Evolutionary conservation across 1,140 invertebrate genomes (phyloP).

Genomic region (Drosophila teissieri): DNA sequence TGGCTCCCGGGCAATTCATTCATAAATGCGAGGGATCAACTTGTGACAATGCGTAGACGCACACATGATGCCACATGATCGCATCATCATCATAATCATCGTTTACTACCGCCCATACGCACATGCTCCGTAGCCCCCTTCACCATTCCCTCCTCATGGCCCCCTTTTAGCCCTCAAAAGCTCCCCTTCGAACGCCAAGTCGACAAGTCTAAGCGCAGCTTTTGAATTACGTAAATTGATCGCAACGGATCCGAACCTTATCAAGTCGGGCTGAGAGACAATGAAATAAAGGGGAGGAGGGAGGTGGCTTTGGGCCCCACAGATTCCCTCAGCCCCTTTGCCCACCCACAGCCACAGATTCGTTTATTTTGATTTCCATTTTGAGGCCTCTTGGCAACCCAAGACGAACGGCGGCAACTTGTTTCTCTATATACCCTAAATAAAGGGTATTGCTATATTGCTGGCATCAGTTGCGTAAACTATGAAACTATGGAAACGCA

Average conservation of each 20-base stretch:
- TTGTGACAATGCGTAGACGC: conserved; percentile 42
- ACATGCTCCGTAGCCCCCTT: neutral
- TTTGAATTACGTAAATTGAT: conserved; percentile 77
- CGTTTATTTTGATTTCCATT: conserved; percentile 76
- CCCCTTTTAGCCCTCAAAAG: neutral
- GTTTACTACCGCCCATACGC: conserved; percentile 34
- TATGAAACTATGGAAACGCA: no score
- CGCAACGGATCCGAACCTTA: conserved; percentile 57
- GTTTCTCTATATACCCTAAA: conserved; percentile 43
- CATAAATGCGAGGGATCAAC: conserved; percentile 33
- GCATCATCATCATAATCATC: conserved; percentile 39
- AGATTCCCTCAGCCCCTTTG: conserved; percentile 2
- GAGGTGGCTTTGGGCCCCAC: conserved; percentile 12
- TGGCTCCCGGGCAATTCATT: conserved; percentile 20
- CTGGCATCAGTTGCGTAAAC: no score
- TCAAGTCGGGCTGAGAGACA: conserved; percentile 23
- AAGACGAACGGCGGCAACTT: conserved; percentile 58
- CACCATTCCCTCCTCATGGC: no score
- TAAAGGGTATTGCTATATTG: neutral
- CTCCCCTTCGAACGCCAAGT: conserved; percentile 5
- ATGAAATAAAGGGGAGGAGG: conserved; percentile 1
- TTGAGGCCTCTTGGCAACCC: conserved; percentile 50
- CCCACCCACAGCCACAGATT: conserved; percentile 19
- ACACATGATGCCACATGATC: conserved; percentile 33
- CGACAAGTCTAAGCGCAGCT: conserved; percentile 49